Conservation (phyloP, 1,140 invertebrate species). For the Rhagoletis zephyria region DNA sequence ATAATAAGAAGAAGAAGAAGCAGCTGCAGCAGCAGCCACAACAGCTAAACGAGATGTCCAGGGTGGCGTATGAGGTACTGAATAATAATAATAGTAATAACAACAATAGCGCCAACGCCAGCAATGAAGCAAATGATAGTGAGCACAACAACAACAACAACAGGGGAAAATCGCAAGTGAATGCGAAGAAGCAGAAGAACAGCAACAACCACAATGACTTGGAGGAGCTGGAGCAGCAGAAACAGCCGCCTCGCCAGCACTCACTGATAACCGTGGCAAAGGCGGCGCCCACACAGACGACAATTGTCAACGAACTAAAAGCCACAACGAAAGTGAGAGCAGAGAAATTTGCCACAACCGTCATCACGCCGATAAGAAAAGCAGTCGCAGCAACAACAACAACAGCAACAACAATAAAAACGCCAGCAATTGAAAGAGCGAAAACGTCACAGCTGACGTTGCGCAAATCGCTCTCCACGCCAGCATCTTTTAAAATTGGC, state of each 20-base stretch:
- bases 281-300: neutral
- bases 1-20: constrained; percentile 34
- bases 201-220: neutral
- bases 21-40: constrained; percentile 22
- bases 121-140: neutral
- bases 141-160: constrained; percentile 32
- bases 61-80: too few species aligned
- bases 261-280: neutral
- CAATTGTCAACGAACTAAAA: neutral
- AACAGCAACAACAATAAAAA: neutral
- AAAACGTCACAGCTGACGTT: constrained; percentile 16
- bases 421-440: neutral
- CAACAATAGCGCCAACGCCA: neutral
- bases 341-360: neutral
- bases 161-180: neutral
- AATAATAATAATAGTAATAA: neutral
- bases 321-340: constrained; percentile 12
- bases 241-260: neutral
- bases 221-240: neutral
- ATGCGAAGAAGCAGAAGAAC: neutral
- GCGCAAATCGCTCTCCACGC: constrained; percentile 32
- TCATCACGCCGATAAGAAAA: too few species aligned
- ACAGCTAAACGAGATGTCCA: neutral
- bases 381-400: neutral
- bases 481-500: constrained; percentile 22